Conservation (phyloP, 37 sponge, comb jelly and placozoan species). For the Haliclona indistincta region DNA sequence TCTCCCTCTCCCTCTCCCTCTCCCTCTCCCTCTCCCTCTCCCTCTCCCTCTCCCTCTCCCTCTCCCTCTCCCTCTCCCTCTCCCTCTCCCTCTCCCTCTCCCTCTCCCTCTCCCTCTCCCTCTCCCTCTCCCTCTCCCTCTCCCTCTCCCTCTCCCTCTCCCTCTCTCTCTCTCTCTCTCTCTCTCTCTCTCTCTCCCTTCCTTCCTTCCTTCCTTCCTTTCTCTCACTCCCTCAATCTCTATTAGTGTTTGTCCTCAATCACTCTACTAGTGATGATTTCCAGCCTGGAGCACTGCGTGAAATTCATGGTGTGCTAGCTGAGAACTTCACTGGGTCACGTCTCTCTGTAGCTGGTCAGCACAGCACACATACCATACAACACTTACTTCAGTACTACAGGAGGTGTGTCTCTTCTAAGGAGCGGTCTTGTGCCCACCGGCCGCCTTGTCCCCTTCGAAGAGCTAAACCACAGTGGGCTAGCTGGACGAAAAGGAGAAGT, state of each 20-base stretch:
- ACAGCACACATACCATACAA: neutral
- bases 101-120: neutral
- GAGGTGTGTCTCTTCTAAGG: conserved; percentile 47
- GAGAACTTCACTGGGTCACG: conserved; percentile 27
- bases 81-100: too few species aligned
- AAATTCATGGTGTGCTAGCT: conserved; percentile 39
- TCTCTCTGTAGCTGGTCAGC: conserved; percentile 32
- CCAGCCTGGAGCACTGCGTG: conserved; percentile 53
- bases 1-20: conserved; percentile 9
- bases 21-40: conserved; percentile 1
- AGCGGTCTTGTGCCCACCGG: conserved; percentile 67
- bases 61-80: neutral
- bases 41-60: neutral
- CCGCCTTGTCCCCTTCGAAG: conserved; percentile 20
- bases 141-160: neutral
- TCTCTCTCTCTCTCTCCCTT: neutral
- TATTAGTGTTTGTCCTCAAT: conserved; percentile 75
- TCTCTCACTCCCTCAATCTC: neutral
- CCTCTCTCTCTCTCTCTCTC: neutral
- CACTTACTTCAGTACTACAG: neutral
- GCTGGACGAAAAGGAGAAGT: neutral
- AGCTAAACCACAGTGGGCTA: conserved; percentile 1
- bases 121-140: neutral
- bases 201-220: neutral
- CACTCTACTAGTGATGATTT: conserved; percentile 76